Evolutionary conservation across 2,113 vertebrate genomes (phyloP).

Genomic region (Mastomys natalensis): DNA sequence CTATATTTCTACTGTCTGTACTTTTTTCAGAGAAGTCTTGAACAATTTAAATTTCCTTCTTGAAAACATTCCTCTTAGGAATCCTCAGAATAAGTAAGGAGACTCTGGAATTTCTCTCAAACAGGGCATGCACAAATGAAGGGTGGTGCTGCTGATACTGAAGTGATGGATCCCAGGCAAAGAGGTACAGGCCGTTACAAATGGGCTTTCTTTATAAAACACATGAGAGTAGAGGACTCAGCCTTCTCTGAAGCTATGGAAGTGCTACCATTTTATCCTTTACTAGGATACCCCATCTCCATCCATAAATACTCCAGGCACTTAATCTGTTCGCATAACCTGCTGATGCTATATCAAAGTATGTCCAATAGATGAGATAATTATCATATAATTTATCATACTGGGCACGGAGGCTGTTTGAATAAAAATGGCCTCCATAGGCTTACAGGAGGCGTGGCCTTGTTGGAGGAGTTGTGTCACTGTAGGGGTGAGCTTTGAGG

Average conservation of each 20-base stretch:
- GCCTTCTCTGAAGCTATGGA: rapidly evolving
- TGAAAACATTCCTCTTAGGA: neutral
- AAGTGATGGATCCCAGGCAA: rapidly evolving
- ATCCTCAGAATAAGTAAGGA: neutral
- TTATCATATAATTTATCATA: neutral
- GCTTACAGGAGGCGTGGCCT: neutral
- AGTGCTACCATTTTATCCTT: neutral
- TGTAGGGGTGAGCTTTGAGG: neutral
- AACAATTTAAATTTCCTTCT: neutral
- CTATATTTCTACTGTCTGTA: neutral
- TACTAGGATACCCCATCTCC: neutral
- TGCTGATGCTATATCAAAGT: neutral
- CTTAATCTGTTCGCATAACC: neutral
- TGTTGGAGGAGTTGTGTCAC: neutral
- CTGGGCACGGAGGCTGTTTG: neutral
- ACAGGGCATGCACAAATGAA: neutral
- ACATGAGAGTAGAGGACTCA: neutral
- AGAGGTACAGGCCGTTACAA: neutral
- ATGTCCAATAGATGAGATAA: neutral
- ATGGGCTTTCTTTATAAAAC: neutral
- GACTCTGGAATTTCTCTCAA: neutral
- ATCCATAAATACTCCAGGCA: neutral
- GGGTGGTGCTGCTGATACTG: neutral
- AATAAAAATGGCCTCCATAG: neutral
- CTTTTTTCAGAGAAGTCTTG: neutral